Conservation (phyloP, 2,113 vertebrate species). For the Rhegmatorhina hoffmannsi region DNA sequence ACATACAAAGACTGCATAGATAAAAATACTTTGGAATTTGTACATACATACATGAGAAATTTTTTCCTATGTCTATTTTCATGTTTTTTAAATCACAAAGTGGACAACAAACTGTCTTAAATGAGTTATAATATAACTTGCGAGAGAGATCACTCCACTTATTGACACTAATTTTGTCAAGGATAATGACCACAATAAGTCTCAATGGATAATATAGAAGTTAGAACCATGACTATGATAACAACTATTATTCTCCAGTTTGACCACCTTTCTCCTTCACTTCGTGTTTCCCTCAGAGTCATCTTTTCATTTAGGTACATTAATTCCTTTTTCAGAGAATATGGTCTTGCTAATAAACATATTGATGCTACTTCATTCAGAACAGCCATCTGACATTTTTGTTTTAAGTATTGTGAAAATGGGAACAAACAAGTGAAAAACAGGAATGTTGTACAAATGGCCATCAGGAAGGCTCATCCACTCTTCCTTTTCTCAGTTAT, state of each 20-base stretch:
- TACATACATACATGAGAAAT: rapidly evolving
- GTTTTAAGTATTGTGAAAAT: neutral
- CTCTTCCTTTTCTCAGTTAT: neutral
- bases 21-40: neutral
- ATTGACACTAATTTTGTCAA: neutral
- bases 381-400: neutral
- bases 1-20: neutral
- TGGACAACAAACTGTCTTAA: neutral
- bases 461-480: neutral
- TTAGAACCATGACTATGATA: neutral
- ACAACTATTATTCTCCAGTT: neutral
- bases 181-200: neutral
- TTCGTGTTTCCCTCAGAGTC: neutral
- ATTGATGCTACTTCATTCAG: neutral
- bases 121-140: neutral
- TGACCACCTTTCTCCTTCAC: neutral
- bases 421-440: neutral
- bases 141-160: neutral
- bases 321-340: neutral
- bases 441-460: neutral
- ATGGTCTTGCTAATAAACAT: neutral
- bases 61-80: neutral
- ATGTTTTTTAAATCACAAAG: neutral
- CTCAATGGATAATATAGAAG: neutral
- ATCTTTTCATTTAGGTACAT: neutral